These are phyloP conservation scores for Archips crataeganus DNA, from an alignment of 2,888 invertebrate species.

Conservation along the genomic window DNA sequence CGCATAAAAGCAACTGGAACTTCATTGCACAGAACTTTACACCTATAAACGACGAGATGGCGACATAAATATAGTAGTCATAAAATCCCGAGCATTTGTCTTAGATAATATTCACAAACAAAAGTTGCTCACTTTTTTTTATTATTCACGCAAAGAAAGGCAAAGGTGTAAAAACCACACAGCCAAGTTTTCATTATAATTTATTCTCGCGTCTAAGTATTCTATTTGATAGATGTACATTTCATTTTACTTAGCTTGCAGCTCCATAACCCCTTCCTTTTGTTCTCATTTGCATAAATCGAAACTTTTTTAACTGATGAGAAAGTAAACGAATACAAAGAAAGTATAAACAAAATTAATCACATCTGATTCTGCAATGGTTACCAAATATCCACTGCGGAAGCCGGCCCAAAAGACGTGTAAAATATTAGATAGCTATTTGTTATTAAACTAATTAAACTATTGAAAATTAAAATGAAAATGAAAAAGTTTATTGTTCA, in stretches of 20 bases:
- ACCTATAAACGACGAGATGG: constrained; percentile 6
- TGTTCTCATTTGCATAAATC: constrained; percentile 7
- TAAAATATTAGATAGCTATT: constrained; percentile 2
- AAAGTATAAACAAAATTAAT: neutral
- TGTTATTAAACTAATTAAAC: too few relatives aligned
- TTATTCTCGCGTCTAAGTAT: too few relatives aligned
- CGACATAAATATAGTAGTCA: constrained; percentile 1
- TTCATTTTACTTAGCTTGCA: too few relatives aligned
- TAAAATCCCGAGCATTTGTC: neutral
- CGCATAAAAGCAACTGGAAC: neutral
- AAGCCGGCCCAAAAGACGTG: neutral
- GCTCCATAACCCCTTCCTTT: neutral
- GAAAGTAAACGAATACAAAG: neutral
- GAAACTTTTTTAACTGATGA: too few relatives aligned
- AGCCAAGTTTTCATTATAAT: too few relatives aligned
- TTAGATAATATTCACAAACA: constrained; percentile 9
- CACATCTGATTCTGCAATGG: neutral
- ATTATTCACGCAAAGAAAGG: too few relatives aligned
- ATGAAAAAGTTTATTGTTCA: too few relatives aligned
- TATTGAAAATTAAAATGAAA: too few relatives aligned
- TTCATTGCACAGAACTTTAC: neutral
- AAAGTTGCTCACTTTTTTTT: too few relatives aligned
- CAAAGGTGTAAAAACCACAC: too few relatives aligned
- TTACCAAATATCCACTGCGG: neutral
- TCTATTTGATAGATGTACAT: too few relatives aligned